Conservation (phyloP, 2,113 vertebrate species). For the Empidonax alnorum region DNA sequence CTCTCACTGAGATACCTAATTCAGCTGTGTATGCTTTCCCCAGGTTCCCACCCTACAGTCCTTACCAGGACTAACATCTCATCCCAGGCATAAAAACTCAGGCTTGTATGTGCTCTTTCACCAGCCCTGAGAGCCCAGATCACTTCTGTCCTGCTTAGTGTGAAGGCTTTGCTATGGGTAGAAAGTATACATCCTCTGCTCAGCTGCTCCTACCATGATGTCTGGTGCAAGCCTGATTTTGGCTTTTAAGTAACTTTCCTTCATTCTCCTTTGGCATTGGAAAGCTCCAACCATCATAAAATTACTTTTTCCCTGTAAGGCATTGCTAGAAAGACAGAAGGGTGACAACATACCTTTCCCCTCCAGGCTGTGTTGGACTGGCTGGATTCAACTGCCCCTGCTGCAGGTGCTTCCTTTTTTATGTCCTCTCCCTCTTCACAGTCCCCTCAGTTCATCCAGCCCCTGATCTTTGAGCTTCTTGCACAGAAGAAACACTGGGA, state of each 20-base stretch:
- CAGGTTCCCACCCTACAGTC: neutral
- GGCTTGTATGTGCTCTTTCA: neutral
- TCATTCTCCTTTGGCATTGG: neutral
- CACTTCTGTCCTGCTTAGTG: neutral
- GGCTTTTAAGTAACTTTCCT: conserved; percentile 3
- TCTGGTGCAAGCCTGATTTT: neutral
- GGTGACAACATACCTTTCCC: neutral
- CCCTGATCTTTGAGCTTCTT: neutral
- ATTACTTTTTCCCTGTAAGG: neutral
- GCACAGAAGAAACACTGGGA: neutral
- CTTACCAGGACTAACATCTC: neutral
- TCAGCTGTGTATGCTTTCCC: neutral
- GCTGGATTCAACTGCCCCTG: neutral
- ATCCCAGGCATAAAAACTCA: neutral
- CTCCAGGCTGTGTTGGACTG: neutral
- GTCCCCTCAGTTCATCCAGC: neutral
- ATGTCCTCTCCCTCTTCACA: neutral
- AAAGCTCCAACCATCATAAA: conserved; percentile 3
- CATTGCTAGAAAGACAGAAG: neutral
- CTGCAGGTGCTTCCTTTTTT: neutral
- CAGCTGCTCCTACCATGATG: neutral
- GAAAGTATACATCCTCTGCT: neutral
- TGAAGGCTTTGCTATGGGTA: neutral
- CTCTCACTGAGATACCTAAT: neutral
- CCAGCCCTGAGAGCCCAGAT: neutral